A percentile compares a stretch with the other conserved stretches of the same genome.
phyloP scores from a whole-genome alignment of 2,888 invertebrate genomes.

The Acrocyrtus sp. region DNA sequence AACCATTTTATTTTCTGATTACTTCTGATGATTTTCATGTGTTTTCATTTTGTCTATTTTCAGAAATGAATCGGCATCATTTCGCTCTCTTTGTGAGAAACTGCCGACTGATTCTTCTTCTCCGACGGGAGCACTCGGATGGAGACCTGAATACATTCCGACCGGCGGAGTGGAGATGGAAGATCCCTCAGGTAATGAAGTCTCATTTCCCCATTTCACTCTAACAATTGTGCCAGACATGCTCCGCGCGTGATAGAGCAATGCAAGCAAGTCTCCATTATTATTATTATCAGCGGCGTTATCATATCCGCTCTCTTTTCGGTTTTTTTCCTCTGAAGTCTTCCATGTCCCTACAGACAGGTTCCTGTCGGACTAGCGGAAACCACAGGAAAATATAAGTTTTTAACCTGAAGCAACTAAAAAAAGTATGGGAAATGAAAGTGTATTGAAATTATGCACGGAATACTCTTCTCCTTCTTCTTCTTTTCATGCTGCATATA shows the following conservation, averaged over 20 bases:
- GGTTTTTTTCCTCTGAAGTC: not conserved
- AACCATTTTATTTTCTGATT: too few species aligned
- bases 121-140: constrained; percentile 90
- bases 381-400: not conserved
- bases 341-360: not conserved
- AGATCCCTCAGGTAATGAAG: constrained; percentile 81
- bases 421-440: too few species aligned
- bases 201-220: constrained; percentile 50
- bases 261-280: not conserved
- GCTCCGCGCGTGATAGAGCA: constrained; percentile 10
- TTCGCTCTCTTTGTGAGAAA: constrained; percentile 97
- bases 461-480: not conserved
- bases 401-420: not conserved
- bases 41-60: constrained; percentile 44
- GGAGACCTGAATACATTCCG: constrained; percentile 93
- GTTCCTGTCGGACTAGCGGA: not conserved
- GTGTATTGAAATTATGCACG: not conserved
- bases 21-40: too few species aligned
- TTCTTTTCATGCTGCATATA: too few species aligned
- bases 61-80: constrained; percentile 99
- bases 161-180: constrained; percentile 99
- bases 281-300: not conserved
- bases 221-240: constrained; percentile 38
- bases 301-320: not conserved
- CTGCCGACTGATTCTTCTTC: constrained; percentile 92